A percentile compares a stretch with the other conserved stretches of the same genome.
Conservation (phyloP, 1,140 invertebrate species). For the Caerostris extrusa region DNA sequence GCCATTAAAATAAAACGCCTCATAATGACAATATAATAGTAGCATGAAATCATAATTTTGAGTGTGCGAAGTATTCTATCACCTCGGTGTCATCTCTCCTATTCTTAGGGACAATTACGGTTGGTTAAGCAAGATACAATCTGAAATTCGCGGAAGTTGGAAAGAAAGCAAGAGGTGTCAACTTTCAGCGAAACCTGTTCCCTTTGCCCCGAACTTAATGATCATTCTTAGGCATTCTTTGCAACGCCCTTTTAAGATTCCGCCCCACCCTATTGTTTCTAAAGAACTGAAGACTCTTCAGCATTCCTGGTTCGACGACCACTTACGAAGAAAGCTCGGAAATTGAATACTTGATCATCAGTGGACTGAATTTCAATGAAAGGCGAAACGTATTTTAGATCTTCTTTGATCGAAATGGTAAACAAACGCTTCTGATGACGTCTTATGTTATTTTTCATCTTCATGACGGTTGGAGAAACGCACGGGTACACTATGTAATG, state of each 20-base stretch:
- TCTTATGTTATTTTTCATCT: too few species aligned
- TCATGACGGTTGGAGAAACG: too few species aligned
- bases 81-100: background rate
- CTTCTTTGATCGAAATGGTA: too few species aligned
- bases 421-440: too few species aligned
- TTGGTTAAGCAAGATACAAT: background rate
- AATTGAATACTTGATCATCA: too few species aligned
- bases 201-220: slow-evolving; percentile 24
- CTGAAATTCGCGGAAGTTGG: background rate
- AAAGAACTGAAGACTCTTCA: background rate
- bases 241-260: background rate
- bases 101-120: background rate
- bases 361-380: too few species aligned
- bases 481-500: too few species aligned
- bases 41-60: too few species aligned
- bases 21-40: too few species aligned
- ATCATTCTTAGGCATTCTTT: background rate
- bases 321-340: background rate
- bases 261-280: slow-evolving; percentile 35
- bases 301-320: slow-evolving; percentile 31
- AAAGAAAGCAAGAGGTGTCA: background rate
- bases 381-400: too few species aligned
- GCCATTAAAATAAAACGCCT: too few species aligned
- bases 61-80: too few species aligned
- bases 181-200: background rate